Evolutionary conservation across 2,797 vertebrate species (phyloP), one percentile per base, ranked within the genome.

Genomic region (Sternotherus odoratus): DNA sequence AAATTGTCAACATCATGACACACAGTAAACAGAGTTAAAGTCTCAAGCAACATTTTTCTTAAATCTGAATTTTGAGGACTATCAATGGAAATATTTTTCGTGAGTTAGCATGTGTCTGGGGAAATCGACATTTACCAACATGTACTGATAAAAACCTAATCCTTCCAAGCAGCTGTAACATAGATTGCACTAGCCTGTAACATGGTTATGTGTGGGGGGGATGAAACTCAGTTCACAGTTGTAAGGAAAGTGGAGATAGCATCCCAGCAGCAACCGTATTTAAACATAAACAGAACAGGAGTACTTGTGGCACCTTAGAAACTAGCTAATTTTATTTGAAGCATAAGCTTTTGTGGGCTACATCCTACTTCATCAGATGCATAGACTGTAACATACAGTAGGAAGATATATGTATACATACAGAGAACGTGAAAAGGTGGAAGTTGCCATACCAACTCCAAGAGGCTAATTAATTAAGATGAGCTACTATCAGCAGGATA

Each of bases 201-300:
- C 0, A 1, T 4, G 19, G 72, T 50, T 72, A 79, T 33, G 30
- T 21, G 19, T 6, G 19, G n/a, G 16, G 30, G 26, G 36, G 15
- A 88, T 4, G 75, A 77, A 87, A 0, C 1, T 13, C 72, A 2
- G 3, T 75, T 77, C 75, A 24, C 2, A 43, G 4, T 80, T 72
- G 36, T 4, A 3, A 83, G 57, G 30, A 77, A 88, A 88, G 86
- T 1, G 2, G 8, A 85, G 21, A 4, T 36, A 79, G 63, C 17
- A 60, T 43, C 39, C 69, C 23, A 43, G 39, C 69, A 46, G 6
- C 23, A 74, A 26, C 36, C 5, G 26, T 43, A 43, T 43, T 43
- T 43, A 43, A 43, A 43, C 8, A 43, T 8, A 43, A 43, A 43
- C 5, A 43, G 43, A 43, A 43, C 43, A 43, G 43, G 43, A 43